phyloP scores from a whole-genome alignment of 2,888 invertebrate genomes.

The Lysandra bellargus region DNA sequence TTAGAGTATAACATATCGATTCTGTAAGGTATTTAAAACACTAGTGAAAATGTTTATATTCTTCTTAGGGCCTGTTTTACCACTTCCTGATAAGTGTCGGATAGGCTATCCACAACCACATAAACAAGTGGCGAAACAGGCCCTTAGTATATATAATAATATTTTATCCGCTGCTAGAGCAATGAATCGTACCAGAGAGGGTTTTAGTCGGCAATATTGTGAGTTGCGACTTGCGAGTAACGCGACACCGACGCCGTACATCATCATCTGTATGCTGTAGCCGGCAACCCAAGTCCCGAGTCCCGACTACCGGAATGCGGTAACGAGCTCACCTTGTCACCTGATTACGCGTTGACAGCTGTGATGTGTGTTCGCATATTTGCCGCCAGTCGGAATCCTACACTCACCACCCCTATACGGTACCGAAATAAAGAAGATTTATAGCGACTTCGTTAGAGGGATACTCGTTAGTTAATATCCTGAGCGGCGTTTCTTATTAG shows the following conservation, averaged over 20 bases:
- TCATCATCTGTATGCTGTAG: not conserved
- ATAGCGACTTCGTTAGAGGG: not conserved
- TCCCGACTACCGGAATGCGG: not conserved
- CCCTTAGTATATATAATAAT: not conserved
- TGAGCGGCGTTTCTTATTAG: too few relatives aligned
- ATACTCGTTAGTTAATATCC: not conserved
- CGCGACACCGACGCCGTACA: not conserved
- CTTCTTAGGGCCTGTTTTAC: too few relatives aligned
- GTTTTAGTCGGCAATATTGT: not conserved
- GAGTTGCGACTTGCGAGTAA: not conserved
- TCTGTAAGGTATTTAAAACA: too few relatives aligned
- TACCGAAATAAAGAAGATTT: conserved; percentile 5
- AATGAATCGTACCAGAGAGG: not conserved
- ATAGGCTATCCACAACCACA: too few relatives aligned
- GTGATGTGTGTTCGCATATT: not conserved
- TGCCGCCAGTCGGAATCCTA: not conserved
- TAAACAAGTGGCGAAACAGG: too few relatives aligned
- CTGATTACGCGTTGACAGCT: not conserved
- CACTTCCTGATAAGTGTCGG: too few relatives aligned
- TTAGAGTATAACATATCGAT: too few relatives aligned
- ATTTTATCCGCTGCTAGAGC: not conserved
- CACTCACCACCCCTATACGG: not conserved
- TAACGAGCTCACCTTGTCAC: not conserved
- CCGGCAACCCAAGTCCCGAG: not conserved
- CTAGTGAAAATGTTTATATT: too few relatives aligned